These are phyloP conservation scores for Liopterus haemorrhoidalis DNA, from an alignment of 2,888 invertebrate species.

Conservation along the genomic window DNA sequence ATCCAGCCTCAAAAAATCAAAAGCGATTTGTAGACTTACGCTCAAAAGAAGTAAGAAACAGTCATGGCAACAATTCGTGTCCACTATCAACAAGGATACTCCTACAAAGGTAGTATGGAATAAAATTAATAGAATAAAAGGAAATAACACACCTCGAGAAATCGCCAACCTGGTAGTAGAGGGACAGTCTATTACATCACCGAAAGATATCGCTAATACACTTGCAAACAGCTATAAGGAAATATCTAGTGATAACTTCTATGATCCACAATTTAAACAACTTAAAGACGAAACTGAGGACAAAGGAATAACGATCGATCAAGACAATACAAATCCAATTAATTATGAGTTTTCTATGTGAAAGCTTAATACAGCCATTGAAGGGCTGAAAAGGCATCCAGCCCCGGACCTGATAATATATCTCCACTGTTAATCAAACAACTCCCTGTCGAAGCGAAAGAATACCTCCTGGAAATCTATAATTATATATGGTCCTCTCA, in stretches of 20 bases:
- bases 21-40: neutral
- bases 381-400: too few relatives aligned
- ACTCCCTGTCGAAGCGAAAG: neutral
- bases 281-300: neutral
- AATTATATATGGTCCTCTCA: slow-evolving; percentile 7
- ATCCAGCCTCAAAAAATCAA: neutral
- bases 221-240: neutral
- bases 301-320: slow-evolving; percentile 3
- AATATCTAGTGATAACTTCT: neutral
- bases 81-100: neutral
- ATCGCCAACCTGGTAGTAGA: too few relatives aligned
- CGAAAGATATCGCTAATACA: neutral
- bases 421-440: slow-evolving; percentile 1
- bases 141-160: too few relatives aligned
- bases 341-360: slow-evolving; percentile 1
- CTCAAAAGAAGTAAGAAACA: neutral
- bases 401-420: slow-evolving; percentile 3
- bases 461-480: slow-evolving; percentile 3
- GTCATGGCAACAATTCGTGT: slow-evolving; percentile 2
- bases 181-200: neutral
- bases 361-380: too few relatives aligned
- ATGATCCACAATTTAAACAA: neutral
- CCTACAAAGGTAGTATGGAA: slow-evolving; percentile 1
- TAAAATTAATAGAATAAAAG: neutral
- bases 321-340: slow-evolving; percentile 2